Base-by-base conservation (phyloP, 2,888 invertebrate genomes). In the Scotopteryx bipunctaria region DNA sequence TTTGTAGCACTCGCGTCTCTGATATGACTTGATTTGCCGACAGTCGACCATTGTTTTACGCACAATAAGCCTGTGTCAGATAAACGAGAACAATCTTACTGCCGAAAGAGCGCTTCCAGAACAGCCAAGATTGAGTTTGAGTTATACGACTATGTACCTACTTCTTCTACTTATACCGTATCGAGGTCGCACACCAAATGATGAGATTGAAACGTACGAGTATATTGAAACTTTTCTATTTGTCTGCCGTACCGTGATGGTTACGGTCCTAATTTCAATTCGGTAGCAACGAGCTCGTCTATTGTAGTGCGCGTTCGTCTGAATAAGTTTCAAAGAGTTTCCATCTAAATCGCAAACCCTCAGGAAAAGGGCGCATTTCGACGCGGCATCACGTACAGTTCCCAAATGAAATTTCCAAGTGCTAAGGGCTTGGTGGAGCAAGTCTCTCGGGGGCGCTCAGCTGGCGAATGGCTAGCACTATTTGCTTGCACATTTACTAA, bases 381-480 rank as follows among this genome's bases (percentile, higher is more conserved):
- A 66, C 69, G 64, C 76, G 73, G 73, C 63, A 67, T 79, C 89
- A 89, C 89, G 89, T 89, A 86, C 82, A 59, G 69, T 67, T 76
- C 61, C 76, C 77, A 81, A 87, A 87, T 86, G 83, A 86, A 87
- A 86, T 86, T 86, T 83, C 78, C 75, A 76, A 83, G 79, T 73
- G 76, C 72, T 76, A 72, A 77, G 73, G 68, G 70, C 69, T 69
- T 67, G 60, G 60, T 64, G 59, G 67, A 54, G 60, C 62, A 58
- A 56, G 55, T 72, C 78, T 69, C 73, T 19, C 52, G 44, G 77
- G 73, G 67, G 55, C 58, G 63, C 66, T 73, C 67, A 58, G 66
- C 63, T 60, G 58, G 63, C 66, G 71, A 75, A 78, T 70, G 63
- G 71, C 61, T 61, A 59, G 60, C 65, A 61, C 63, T 69, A 71